These are phyloP conservation scores for Dolichallabes microphthalmus DNA, from an alignment of 2,113 vertebrate genomes.

Conservation along the genomic window DNA sequence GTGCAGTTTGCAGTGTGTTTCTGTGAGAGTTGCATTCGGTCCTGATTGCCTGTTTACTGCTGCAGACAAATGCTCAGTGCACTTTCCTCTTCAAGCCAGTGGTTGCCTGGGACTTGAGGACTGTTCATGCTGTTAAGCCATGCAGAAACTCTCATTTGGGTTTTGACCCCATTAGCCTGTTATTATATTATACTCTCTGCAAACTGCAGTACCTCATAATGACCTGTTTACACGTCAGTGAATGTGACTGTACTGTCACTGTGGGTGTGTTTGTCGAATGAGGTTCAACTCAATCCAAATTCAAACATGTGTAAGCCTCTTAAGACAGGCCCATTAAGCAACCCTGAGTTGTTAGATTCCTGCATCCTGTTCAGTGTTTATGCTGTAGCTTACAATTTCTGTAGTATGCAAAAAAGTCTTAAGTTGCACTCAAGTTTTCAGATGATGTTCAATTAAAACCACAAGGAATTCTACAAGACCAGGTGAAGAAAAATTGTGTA, in stretches of 20 bases:
- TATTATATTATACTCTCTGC: not conserved
- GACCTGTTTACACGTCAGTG: not conserved
- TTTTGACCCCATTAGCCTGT: not conserved
- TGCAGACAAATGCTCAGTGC: conserved; percentile 36
- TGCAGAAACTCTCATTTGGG: conserved; percentile 11
- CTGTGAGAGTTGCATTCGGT: conserved; percentile 44
- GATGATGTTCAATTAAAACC: not conserved
- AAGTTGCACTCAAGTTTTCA: conserved; percentile 6
- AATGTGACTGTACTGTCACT: not conserved
- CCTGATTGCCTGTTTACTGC: conserved; percentile 51
- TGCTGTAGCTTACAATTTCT: not conserved
- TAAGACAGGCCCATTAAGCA: not conserved
- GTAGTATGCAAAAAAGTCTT: not conserved
- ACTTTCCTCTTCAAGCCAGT: conserved; percentile 42
- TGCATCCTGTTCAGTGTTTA: no score
- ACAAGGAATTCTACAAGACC: conserved; percentile 11
- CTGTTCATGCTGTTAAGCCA: conserved; percentile 26
- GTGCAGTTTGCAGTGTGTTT: conserved; percentile 22
- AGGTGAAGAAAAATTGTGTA: conserved; percentile 35
- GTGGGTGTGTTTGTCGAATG: not conserved
- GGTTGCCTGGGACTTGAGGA: conserved; percentile 6
- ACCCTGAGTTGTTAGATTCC: not conserved
- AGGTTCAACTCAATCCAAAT: not conserved
- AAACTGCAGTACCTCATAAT: not conserved
- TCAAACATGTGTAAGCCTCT: not conserved